phyloP scores from a whole-genome alignment of 2,113 vertebrate genomes.

The Choloepus hoffmanni region DNA sequence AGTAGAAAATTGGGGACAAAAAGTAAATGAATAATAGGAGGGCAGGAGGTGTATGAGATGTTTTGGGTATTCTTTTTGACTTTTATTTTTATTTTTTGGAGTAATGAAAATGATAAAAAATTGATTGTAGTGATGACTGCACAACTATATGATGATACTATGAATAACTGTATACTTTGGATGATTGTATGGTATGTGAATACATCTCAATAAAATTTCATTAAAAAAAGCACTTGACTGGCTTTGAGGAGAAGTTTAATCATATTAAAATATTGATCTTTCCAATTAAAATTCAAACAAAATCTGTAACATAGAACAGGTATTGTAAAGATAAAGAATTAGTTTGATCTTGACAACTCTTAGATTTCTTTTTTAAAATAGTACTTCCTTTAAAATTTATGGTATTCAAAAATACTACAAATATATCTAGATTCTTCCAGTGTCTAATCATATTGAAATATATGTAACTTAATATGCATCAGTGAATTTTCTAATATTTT shows the following conservation, averaged over 20 bases:
- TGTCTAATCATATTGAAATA: slow-evolving; percentile 24
- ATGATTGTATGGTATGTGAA: no score
- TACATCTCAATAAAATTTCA: no score
- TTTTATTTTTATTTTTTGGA: no score
- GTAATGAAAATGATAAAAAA: no score
- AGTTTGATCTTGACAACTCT: slow-evolving; percentile 19
- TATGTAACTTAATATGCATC: not conserved
- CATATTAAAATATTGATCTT: not conserved
- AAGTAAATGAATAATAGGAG: no score
- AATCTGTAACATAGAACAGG: not conserved
- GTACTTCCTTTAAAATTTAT: not conserved
- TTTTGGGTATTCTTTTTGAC: no score
- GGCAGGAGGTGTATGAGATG: no score
- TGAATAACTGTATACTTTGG: no score
- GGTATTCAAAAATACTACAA: not conserved
- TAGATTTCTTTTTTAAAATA: slow-evolving; percentile 53
- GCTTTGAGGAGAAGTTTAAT: not conserved
- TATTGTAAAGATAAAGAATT: slow-evolving; percentile 2
- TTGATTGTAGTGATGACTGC: no score
- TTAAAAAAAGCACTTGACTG: not conserved
- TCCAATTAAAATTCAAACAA: not conserved
- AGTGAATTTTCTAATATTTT: slow-evolving; percentile 18
- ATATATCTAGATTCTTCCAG: not conserved
- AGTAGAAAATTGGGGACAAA: no score
- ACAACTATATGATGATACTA: no score